phyloP scores from a whole-genome alignment of 2,113 vertebrate species.

The Alectura lathami region DNA sequence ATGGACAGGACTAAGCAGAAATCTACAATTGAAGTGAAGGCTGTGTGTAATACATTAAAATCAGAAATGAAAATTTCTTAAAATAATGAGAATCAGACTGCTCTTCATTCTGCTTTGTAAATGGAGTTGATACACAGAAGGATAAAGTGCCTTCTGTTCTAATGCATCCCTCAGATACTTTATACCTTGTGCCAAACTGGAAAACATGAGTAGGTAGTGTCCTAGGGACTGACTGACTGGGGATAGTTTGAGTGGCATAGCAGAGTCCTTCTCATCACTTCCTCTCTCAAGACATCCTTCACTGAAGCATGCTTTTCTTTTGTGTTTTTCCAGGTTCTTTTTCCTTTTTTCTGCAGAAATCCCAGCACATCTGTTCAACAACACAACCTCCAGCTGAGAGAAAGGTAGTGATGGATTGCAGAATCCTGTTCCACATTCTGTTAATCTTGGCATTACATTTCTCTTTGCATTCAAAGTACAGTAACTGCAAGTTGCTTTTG shows the following conservation, averaged over 20 bases:
- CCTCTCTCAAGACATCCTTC: background rate
- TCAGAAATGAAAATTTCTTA: background rate
- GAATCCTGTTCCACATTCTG: slow-evolving; percentile 61
- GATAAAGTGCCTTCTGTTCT: background rate
- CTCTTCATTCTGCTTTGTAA: background rate
- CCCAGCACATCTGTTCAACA: slow-evolving; percentile 59
- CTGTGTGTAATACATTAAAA: background rate
- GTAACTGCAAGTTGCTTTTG: slow-evolving; percentile 14
- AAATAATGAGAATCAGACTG: background rate
- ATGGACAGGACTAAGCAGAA: background rate
- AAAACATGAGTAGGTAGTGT: background rate
- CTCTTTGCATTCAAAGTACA: background rate
- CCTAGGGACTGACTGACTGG: background rate
- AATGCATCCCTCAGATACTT: background rate
- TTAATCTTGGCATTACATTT: slow-evolving; percentile 66
- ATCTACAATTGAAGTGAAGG: background rate
- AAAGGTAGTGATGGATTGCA: slow-evolving; percentile 65
- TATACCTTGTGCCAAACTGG: background rate
- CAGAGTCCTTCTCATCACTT: background rate
- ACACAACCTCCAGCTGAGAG: slow-evolving; percentile 48
- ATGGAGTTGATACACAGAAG: background rate
- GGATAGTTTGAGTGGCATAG: background rate
- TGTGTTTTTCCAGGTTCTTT: slow-evolving; percentile 25
- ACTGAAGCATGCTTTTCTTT: slow-evolving; percentile 5
- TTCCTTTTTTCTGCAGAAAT: slow-evolving; percentile 48